Base-by-base conservation (phyloP, 2,888 invertebrate genomes). In the Apotomis capreana region DNA sequence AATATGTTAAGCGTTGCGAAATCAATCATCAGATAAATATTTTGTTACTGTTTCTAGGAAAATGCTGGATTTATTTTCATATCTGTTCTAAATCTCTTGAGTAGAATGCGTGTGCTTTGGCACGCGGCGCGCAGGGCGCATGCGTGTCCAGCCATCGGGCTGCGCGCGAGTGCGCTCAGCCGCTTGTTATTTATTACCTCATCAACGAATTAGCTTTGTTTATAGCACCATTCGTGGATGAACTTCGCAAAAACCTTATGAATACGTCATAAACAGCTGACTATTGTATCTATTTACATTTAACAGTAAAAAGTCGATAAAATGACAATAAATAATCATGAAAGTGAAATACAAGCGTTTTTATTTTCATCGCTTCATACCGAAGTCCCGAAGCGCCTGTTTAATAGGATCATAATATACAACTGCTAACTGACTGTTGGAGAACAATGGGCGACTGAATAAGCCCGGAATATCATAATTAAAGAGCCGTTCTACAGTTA, bases 91-190 rank as follows among this genome's bases (percentile, higher is more conserved):
- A 68, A 72, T 74, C 70, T 78, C 75, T 72, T 78, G 82, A 83
- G 83, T 85, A 84, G 83, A 86, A 68, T 83, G 87, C 84, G 84
- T 84, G 82, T 82, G 84, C 83, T 84, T 89, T 90, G 91, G 90
- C 91, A 90, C 88, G 89, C 57, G 46, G 65, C 52, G 84, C 80
- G 83, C 83, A 79, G 83, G 80, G 84, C 86, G 87, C 87, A 88
- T 86, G 87, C 89, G 89, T 89, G 89, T 87, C 86, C 82, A 82
- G 84, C 83, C 83, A 84, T 84, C 85, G 84, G 85, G 86, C 82
- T 87, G 90, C 90, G 90, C 91, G 87, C 85, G 89, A 90, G 88
- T 89, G 91, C 90, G 86, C 89, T 90, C 91, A 87, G 86, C 87
- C 84, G 84, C 83, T 76, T 77, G 84, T 89, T 88, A 91, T 92